phyloP scores from a whole-genome alignment of 2,888 invertebrate genomes.

The Perithous albicinctus region DNA sequence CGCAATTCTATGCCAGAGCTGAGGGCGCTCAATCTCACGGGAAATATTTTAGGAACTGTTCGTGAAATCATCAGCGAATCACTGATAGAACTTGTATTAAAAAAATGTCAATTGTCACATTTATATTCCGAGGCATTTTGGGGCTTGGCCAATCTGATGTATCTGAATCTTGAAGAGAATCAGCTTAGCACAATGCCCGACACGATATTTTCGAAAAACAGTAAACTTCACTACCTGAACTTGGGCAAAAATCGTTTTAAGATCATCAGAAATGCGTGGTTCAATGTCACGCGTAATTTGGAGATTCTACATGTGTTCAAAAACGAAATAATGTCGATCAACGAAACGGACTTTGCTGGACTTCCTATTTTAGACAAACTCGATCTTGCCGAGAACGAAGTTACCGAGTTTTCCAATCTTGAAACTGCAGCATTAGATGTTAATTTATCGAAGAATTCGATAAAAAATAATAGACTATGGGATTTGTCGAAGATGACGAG shows the following conservation, averaged over 20 bases:
- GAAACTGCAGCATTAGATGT: constrained; percentile 49
- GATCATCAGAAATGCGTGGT: constrained; percentile 37
- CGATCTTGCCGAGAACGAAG: constrained; percentile 89
- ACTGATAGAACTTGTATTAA: constrained; percentile 62
- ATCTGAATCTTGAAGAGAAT: constrained; percentile 87
- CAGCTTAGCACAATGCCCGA: constrained; percentile 86
- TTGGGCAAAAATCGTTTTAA: constrained; percentile 45
- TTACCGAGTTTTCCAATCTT: constrained; percentile 79
- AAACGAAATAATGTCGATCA: constrained; percentile 88
- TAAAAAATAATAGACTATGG: constrained; percentile 48
- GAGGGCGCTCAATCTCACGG: constrained; percentile 88
- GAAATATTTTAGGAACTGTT: constrained; percentile 84
- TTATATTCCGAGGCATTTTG: constrained; percentile 57
- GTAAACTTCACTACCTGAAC: constrained; percentile 76
- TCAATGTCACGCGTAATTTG: constrained; percentile 75
- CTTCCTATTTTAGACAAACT: constrained; percentile 86
- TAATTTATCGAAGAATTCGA: constrained; percentile 63
- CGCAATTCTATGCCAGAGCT: constrained; percentile 87
- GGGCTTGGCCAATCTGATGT: constrained; percentile 74
- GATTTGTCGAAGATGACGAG: constrained; percentile 84
- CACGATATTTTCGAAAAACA: constrained; percentile 87
- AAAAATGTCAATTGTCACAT: constrained; percentile 60
- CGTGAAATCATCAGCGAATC: constrained; percentile 51
- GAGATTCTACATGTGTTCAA: constrained; percentile 88
- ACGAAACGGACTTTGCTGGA: constrained; percentile 86